Percentiles rank a stretch among this genome's conserved stretches.
Evolutionary conservation across 2,888 invertebrate species (phyloP).

Genomic region (Unio pictorum): DNA sequence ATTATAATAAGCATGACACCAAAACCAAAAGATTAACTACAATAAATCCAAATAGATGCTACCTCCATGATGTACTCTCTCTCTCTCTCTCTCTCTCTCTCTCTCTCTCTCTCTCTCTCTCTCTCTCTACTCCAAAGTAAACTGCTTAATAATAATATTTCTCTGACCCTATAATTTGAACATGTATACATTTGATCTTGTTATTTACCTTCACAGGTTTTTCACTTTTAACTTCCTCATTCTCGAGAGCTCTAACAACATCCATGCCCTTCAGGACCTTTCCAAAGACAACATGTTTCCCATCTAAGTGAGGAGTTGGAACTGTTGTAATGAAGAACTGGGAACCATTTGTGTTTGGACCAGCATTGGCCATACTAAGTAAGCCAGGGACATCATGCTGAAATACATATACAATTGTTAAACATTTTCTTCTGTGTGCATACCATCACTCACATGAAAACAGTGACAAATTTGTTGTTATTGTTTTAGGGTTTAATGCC

Average conservation of each 20-base stretch:
- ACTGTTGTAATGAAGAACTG: slow-evolving; percentile 78
- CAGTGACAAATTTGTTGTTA: no score
- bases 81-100: not conserved
- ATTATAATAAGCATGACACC: no score
- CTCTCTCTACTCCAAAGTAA: not conserved
- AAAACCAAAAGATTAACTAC: not conserved
- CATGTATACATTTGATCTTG: not conserved
- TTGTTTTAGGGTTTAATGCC: no score
- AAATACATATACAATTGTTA: slow-evolving; percentile 8
- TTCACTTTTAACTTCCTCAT: slow-evolving; percentile 73
- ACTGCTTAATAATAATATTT: not conserved
- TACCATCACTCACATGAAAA: no score
- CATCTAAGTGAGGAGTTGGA: slow-evolving; percentile 84
- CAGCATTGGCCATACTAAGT: slow-evolving; percentile 70
- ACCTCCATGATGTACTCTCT: not conserved
- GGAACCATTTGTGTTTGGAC: slow-evolving; percentile 68
- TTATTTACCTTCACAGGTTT: slow-evolving; percentile 42
- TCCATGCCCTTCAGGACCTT: slow-evolving; percentile 84
- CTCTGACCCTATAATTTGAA: not conserved
- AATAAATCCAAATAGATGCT: not conserved
- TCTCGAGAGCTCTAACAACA: slow-evolving; percentile 81
- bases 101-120: no score
- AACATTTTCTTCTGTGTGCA: no score
- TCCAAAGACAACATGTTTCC: slow-evolving; percentile 87
- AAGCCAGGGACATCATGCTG: slow-evolving; percentile 66